These are phyloP conservation scores for Microdon myrmicae DNA, from an alignment of 2,888 invertebrate genomes.

Conservation along the genomic window DNA sequence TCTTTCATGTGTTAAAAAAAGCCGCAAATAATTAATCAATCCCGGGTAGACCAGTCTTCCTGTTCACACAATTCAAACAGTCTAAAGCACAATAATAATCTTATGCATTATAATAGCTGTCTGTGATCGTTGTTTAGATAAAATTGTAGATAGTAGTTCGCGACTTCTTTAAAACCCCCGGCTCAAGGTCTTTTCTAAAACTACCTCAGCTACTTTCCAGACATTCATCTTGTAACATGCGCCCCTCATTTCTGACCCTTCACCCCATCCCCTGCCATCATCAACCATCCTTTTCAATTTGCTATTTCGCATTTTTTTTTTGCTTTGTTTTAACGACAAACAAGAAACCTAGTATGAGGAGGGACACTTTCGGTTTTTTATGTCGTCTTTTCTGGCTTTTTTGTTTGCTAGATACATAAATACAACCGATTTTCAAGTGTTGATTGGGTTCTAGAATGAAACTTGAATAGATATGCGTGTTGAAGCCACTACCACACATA, in stretches of 20 bases:
- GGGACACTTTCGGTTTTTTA: conserved; percentile 17
- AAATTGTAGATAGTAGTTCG: no score
- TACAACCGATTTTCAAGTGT: conserved; percentile 20
- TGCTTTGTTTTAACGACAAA: no score
- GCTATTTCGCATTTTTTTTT: conserved; percentile 33
- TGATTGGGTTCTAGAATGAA: conserved; percentile 1
- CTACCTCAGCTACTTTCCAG: conserved; percentile 22
- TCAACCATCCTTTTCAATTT: conserved; percentile 6
- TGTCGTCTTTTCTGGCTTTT: conserved; percentile 6
- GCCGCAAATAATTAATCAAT: no score
- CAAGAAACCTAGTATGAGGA: conserved; percentile 29
- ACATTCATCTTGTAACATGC: conserved; percentile 23
- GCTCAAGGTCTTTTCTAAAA: conserved; percentile 35
- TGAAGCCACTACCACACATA: no score
- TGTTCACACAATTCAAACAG: no score
- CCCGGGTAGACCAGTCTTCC: no score
- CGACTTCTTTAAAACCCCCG: no score
- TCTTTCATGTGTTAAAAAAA: no score
- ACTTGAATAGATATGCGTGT: no score
- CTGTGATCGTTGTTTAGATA: no score
- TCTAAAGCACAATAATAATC: no score
- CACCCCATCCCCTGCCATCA: conserved; percentile 6
- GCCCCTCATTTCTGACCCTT: conserved; percentile 7
- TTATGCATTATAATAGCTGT: no score
- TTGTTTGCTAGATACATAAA: conserved; percentile 25